A percentile compares a stretch with the other conserved stretches of the same genome.
These are phyloP conservation scores for Falcaria lacertinaria DNA, from an alignment of 2,888 invertebrate genomes.

Conservation along the genomic window DNA sequence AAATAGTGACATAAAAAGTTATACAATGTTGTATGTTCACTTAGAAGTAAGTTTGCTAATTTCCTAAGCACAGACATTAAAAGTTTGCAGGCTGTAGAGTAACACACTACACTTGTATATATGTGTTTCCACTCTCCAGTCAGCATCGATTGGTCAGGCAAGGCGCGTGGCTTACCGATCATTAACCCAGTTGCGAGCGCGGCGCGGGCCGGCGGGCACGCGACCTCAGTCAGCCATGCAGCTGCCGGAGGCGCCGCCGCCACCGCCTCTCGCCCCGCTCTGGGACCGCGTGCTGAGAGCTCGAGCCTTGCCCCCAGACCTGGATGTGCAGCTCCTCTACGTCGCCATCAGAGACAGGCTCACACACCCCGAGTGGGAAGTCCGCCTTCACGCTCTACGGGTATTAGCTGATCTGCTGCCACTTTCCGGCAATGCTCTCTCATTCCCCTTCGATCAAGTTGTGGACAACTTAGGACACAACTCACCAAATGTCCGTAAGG, in stretches of 20 bases:
- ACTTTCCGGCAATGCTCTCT: slow-evolving; percentile 83
- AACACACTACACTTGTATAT: slow-evolving; percentile 10
- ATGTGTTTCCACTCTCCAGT: too few species aligned
- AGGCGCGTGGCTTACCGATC: slow-evolving; percentile 72
- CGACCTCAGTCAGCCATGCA: slow-evolving; percentile 62
- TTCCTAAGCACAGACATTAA: not conserved
- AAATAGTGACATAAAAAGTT: too few species aligned
- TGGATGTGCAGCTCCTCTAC: slow-evolving; percentile 83
- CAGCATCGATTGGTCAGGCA: slow-evolving; percentile 77
- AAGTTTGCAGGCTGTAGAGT: not conserved
- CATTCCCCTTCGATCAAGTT: slow-evolving; percentile 85
- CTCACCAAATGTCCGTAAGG: slow-evolving; percentile 89
- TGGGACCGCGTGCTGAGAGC: slow-evolving; percentile 91
- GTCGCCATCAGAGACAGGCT: slow-evolving; percentile 85
- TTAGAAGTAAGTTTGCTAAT: not conserved
- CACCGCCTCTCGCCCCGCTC: slow-evolving; percentile 83
- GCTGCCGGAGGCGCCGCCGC: slow-evolving; percentile 67
- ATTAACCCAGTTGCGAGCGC: slow-evolving; percentile 77
- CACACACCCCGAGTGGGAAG: slow-evolving; percentile 90
- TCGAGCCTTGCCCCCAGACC: slow-evolving; percentile 84
- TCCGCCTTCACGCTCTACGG: slow-evolving; percentile 88
- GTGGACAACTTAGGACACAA: slow-evolving; percentile 89
- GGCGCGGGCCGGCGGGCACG: slow-evolving; percentile 65
- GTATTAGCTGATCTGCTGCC: slow-evolving; percentile 89
- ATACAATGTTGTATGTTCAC: not conserved